Evolutionary conservation across 1,140 invertebrate genomes (phyloP), one percentile per base, ranked within the genome.

Genomic region (Drosophila trapezifrons): DNA sequence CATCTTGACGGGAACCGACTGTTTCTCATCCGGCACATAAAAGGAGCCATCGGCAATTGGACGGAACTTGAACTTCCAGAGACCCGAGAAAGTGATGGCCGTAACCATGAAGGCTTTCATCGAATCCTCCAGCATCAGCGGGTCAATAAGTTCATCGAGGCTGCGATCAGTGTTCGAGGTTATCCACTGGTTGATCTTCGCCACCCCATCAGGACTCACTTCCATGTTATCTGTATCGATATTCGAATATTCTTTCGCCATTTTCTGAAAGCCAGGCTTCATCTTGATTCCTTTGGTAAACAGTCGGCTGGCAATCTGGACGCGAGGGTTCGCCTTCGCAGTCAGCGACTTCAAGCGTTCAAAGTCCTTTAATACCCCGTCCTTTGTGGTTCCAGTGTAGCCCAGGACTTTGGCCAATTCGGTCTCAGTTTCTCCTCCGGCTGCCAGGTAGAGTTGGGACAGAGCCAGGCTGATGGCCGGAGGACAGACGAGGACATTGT

Each of bases 361-460:
- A 32, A 32, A 46, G 27, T 27, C 6, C 9, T 46, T 10, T 4
- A 29, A 1, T 10, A 20, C 1, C 22, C 10, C 18, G 0, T 2
- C 8, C 17, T 62, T 60, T 3, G 17, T 2, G 2, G 10, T 2
- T 4, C 10, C 45, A 3, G 10, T 25, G 18, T 20, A n/a, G 15
- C 20, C 22, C 22, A 46, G 7, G 1, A 6, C 7, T 4, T 20
- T 25, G 10, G 2, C 29, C 13, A 66, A 18, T 10, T 46, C 43
- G 2, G 0, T 3, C 15, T 37, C 42, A 0, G 56, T 62, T 20
- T 18, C 22, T 5, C 56, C 63, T 10, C 13, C 8, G 8, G 42
- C 20, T 38, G 56, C 56, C 22, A 66, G 56, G 32, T 62, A 66
- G 1, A 66, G 7, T 45, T 66, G 63, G 20, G 17, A 8, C 32